Conservation (phyloP, 2,113 vertebrate genomes). For the Triplophysa rosa region DNA sequence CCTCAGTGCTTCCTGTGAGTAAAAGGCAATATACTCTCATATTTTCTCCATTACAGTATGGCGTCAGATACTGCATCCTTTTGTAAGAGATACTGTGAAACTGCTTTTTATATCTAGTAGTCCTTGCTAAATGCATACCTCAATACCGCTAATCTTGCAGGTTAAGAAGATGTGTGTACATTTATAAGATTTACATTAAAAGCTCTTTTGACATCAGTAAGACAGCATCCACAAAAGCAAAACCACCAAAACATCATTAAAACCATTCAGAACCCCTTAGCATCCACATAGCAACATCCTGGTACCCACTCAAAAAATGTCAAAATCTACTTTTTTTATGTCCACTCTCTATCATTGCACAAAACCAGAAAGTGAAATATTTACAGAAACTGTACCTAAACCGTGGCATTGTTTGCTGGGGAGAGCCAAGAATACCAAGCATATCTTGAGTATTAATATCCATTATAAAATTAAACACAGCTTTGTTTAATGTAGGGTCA, state of each 20-base stretch:
- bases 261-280: neutral
- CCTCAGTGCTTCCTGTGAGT: neutral
- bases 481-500: conserved; percentile 1
- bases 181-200: neutral
- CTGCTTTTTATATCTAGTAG: too few species aligned
- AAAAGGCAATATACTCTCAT: too few species aligned
- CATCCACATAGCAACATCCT: neutral
- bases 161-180: neutral
- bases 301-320: neutral
- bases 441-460: conserved; percentile 1
- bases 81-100: neutral
- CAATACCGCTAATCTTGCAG: too few species aligned
- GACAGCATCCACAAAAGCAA: neutral
- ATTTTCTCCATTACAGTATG: neutral
- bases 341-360: neutral
- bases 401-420: neutral
- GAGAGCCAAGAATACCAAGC: conserved; percentile 3
- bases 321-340: too few species aligned
- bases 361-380: neutral
- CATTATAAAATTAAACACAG: conserved; percentile 1
- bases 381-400: conserved; percentile 19
- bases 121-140: too few species aligned
- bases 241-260: neutral
- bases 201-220: neutral
- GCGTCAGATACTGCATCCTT: neutral